Percentiles rank a stretch among this genome's conserved stretches.
Conservation (phyloP, 1,140 invertebrate species). For the Scaptodrosophila lebanonensis region DNA sequence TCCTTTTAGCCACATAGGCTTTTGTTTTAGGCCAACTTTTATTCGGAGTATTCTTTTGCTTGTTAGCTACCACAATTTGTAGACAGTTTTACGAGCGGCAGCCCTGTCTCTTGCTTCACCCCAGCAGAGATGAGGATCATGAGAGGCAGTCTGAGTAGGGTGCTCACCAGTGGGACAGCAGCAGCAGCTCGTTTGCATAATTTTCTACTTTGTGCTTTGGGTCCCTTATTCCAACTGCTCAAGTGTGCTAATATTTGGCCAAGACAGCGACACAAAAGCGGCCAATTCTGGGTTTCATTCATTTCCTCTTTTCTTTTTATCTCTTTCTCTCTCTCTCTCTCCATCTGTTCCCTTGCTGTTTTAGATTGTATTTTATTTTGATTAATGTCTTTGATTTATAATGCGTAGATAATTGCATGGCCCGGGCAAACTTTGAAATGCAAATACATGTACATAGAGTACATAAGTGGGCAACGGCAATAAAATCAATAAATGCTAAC, state of each 20-base stretch:
- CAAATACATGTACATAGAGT: too few relatives aligned
- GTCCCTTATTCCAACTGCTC: conserved; percentile 13
- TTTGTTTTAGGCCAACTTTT: conserved; percentile 32
- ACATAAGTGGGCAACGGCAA: too few relatives aligned
- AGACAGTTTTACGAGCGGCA: conserved; percentile 11
- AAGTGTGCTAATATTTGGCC: conserved; percentile 41
- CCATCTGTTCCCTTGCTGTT: not conserved
- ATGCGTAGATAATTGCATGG: conserved; percentile 1
- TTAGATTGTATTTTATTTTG: conserved; percentile 23
- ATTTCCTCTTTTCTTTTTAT: too few relatives aligned
- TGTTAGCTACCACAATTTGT: not conserved
- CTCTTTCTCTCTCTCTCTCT: too few relatives aligned
- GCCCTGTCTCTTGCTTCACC: too few relatives aligned
- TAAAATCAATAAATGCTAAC: conserved; percentile 42
- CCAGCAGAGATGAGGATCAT: too few relatives aligned
- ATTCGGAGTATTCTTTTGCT: conserved; percentile 23
- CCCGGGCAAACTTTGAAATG: too few relatives aligned
- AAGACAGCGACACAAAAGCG: conserved; percentile 12
- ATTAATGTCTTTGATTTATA: conserved; percentile 47
- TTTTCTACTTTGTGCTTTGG: conserved; percentile 43
- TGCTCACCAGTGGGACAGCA: too few relatives aligned
- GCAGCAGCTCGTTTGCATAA: conserved; percentile 44
- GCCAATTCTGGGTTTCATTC: conserved; percentile 19
- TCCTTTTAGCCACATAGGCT: conserved; percentile 29
- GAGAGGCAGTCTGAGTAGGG: too few relatives aligned